phyloP scores from a whole-genome alignment of 2,113 vertebrate genomes.

The Arizona elegans region DNA sequence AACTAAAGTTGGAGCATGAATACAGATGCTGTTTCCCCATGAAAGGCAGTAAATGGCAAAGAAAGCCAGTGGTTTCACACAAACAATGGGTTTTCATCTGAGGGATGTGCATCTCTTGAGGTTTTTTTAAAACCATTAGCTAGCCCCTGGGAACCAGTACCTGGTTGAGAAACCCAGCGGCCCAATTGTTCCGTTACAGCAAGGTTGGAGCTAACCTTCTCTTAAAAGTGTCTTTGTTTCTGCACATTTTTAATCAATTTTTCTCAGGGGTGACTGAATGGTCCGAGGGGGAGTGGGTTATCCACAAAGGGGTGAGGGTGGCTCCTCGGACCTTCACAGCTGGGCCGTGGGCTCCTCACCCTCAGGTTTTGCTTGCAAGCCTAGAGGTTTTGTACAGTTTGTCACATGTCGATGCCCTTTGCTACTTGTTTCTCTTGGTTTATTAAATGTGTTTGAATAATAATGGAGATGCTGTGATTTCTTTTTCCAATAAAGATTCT shows the following conservation, averaged over 20 bases:
- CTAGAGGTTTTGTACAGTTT: constrained; percentile 58
- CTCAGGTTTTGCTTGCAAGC: constrained; percentile 36
- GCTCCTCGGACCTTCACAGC: constrained; percentile 40
- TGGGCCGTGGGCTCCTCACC: constrained; percentile 35
- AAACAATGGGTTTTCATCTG: constrained; percentile 9
- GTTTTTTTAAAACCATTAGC: constrained; percentile 36
- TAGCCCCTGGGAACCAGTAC: constrained; percentile 35
- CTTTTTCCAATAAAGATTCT: constrained; percentile 61
- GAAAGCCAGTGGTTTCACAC: constrained; percentile 21
- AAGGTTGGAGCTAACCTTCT: constrained; percentile 48
- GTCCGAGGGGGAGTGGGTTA: constrained; percentile 32
- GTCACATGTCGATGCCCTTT: constrained; percentile 63
- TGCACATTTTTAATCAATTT: constrained; percentile 53
- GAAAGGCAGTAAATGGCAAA: constrained; percentile 14
- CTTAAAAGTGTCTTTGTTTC: constrained; percentile 61
- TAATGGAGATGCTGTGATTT: constrained; percentile 61
- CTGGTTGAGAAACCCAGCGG: constrained; percentile 38
- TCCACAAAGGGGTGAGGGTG: not conserved
- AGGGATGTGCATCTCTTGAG: constrained; percentile 37
- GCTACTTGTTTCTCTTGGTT: constrained; percentile 65
- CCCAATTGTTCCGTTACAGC: constrained; percentile 47
- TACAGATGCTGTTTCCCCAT: constrained; percentile 5
- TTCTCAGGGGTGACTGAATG: constrained; percentile 64
- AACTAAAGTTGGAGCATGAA: constrained; percentile 2
- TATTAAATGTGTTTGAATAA: constrained; percentile 70